Evolutionary conservation across 30 jellyfish, hydroid and myxozoan genomes (phyloP).

Genomic region (Cassiopea xamachana): DNA sequence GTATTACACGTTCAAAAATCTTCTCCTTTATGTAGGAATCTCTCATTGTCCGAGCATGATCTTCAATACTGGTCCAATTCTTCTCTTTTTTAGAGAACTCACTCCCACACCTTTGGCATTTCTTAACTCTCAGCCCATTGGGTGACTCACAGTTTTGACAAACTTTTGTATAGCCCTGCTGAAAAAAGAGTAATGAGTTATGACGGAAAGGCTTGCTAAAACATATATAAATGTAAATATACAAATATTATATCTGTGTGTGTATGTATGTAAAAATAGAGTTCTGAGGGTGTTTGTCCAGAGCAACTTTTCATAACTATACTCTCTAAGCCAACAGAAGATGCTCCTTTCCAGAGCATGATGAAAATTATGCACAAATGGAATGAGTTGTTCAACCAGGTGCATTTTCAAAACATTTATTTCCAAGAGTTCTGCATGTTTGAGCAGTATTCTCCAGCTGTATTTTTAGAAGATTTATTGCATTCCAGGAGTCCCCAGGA

Average conservation of each 20-base stretch:
- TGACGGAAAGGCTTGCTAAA: background rate
- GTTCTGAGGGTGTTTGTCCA: background rate
- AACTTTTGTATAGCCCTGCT: background rate
- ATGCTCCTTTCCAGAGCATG: no score
- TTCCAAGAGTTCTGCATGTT: no score
- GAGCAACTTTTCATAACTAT: background rate
- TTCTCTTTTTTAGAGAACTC: constrained; percentile 6
- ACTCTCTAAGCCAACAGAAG: no score
- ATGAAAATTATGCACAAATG: no score
- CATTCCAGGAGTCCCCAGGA: background rate
- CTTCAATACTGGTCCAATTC: constrained; percentile 13
- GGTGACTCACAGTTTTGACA: background rate
- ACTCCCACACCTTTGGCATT: background rate
- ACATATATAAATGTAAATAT: background rate
- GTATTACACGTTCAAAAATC: constrained; percentile 11
- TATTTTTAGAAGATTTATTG: no score
- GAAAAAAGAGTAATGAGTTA: background rate
- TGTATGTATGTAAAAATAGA: no score
- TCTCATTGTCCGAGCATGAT: background rate
- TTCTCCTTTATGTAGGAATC: constrained; percentile 22
- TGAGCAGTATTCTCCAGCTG: no score
- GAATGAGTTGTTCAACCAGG: no score
- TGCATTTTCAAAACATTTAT: no score
- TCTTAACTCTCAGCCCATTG: constrained; percentile 10
- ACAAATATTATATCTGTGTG: no score